A percentile compares a stretch with the other conserved stretches of the same genome.
Conservation (phyloP, 1,140 invertebrate genomes). For the Archegozetes longisetosus region DNA sequence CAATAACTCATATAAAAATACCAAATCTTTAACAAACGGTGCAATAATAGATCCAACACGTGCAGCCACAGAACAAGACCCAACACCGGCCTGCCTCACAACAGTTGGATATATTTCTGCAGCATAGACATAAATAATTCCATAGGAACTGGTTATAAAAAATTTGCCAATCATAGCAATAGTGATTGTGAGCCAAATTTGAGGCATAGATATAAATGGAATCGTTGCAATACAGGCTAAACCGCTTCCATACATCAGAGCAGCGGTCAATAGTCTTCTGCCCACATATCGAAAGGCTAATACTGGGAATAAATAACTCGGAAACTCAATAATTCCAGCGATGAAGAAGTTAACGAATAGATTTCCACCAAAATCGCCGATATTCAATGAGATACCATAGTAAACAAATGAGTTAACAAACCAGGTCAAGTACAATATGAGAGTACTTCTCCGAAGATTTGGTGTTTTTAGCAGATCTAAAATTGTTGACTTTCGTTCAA, state of each 20-base stretch:
- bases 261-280: conserved; percentile 17
- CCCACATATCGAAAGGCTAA: conserved; percentile 36
- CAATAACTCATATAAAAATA: no score
- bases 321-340: conserved; percentile 54
- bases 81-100: conserved; percentile 28
- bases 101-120: conserved; percentile 64
- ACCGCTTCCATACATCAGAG: conserved; percentile 22
- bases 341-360: conserved; percentile 56
- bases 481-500: background rate
- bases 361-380: conserved; percentile 52
- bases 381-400: conserved; percentile 63
- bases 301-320: conserved; percentile 49
- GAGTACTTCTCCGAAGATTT: conserved; percentile 18
- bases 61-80: conserved; percentile 25
- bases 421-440: conserved; percentile 21
- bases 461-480: conserved; percentile 17
- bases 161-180: conserved; percentile 65
- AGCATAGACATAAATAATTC: conserved; percentile 59
- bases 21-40: conserved; percentile 36
- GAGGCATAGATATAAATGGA: conserved; percentile 16
- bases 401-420: conserved; percentile 62
- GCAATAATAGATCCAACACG: conserved; percentile 27
- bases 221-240: conserved; percentile 32
- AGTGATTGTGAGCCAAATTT: conserved; percentile 35
- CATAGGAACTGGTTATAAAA: conserved; percentile 60